Evolutionary conservation across 2,888 invertebrate species (phyloP).

Genomic region (Platypus cylindrus): DNA sequence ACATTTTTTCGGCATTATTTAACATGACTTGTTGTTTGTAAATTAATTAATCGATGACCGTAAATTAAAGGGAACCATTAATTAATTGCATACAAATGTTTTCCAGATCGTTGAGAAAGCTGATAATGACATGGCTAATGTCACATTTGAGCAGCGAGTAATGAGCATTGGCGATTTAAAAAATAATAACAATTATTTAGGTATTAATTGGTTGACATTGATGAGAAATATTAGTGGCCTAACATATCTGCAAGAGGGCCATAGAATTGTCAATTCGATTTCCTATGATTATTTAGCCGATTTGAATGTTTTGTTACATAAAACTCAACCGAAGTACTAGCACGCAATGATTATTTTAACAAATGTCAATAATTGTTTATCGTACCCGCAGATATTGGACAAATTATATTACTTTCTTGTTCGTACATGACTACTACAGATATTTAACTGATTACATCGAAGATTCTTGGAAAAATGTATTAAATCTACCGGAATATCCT

Average conservation of each 20-base stretch:
- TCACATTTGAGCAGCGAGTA: slow-evolving; percentile 5
- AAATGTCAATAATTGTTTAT: slow-evolving; percentile 1
- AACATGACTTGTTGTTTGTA: too few relatives aligned
- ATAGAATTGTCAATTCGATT: slow-evolving; percentile 18
- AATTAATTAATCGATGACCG: too few relatives aligned
- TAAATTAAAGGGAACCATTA: too few relatives aligned
- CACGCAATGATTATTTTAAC: not conserved
- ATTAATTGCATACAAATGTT: too few relatives aligned
- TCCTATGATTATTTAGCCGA: slow-evolving; percentile 19
- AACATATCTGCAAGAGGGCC: slow-evolving; percentile 16
- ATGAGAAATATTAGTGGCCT: slow-evolving; percentile 21
- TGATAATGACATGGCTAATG: slow-evolving; percentile 9
- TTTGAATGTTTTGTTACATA: slow-evolving; percentile 19
- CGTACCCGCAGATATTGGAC: slow-evolving; percentile 20
- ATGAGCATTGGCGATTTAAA: slow-evolving; percentile 18
- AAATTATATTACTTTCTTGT: slow-evolving; percentile 25
- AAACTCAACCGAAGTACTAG: slow-evolving; percentile 22
- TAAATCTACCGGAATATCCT: slow-evolving; percentile 7
- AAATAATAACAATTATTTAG: slow-evolving; percentile 12
- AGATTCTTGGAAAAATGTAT: slow-evolving; percentile 15
- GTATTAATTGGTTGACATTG: slow-evolving; percentile 23
- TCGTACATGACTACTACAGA: slow-evolving; percentile 19
- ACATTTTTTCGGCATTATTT: too few relatives aligned
- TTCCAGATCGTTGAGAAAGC: slow-evolving; percentile 14
- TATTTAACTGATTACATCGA: slow-evolving; percentile 20